phyloP scores from a whole-genome alignment of 2,888 invertebrate genomes.

The Spatulosminthurus flaviceps region DNA sequence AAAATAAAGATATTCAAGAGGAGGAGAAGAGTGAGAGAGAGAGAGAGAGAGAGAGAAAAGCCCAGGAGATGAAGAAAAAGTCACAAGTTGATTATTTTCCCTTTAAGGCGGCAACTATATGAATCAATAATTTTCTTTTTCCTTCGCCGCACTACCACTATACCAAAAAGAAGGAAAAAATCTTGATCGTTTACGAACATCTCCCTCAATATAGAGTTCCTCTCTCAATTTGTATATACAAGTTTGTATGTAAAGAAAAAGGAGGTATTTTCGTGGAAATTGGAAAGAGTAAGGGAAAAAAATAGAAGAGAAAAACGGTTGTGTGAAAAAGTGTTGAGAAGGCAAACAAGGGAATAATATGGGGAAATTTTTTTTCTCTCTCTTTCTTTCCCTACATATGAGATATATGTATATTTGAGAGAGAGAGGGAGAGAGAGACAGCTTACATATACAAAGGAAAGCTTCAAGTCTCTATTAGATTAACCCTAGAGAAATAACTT shows the following conservation, averaged over 20 bases:
- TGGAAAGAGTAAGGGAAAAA: not conserved
- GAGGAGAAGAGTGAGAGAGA: too few species aligned
- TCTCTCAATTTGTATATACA: too few species aligned
- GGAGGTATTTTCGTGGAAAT: not conserved
- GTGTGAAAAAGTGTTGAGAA: slow-evolving; percentile 15
- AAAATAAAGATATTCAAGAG: slow-evolving; percentile 18
- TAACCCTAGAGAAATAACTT: not conserved
- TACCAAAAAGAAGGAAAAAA: too few species aligned
- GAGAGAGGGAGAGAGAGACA: too few species aligned
- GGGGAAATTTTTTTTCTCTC: not conserved
- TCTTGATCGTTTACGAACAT: not conserved
- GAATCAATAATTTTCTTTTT: slow-evolving; percentile 35
- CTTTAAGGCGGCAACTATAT: not conserved
- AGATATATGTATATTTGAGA: too few species aligned
- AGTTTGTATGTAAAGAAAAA: too few species aligned
- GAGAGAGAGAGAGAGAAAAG: too few species aligned
- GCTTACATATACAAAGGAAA: too few species aligned
- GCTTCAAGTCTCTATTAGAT: slow-evolving; percentile 4
- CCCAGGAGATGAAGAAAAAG: slow-evolving; percentile 8
- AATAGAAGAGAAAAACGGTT: not conserved
- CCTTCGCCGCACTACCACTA: not conserved
- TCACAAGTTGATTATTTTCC: slow-evolving; percentile 42
- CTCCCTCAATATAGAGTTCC: too few species aligned
- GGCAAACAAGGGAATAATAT: not conserved
- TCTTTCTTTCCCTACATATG: not conserved